Evolutionary conservation across 2,113 vertebrate species (phyloP), one percentile per base, ranked within the genome.

Genomic region (Lucifuga dentata): DNA sequence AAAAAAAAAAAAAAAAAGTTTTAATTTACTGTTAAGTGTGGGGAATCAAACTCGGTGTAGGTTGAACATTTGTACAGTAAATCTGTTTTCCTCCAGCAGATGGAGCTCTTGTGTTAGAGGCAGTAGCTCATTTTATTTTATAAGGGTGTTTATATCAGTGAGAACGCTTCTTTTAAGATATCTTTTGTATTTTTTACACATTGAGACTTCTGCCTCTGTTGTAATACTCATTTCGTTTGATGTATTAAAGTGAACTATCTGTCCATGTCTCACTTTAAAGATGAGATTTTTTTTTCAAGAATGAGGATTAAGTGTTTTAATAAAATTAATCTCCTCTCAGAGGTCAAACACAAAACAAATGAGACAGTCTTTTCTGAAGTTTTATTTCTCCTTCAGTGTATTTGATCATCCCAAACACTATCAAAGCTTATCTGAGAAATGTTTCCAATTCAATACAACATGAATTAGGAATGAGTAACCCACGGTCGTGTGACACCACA

Each of bases 351-450:
- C 16, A 82, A 21, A 39, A 63, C 3, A 29, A 29, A 29, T 7
- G 3, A 29, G 26, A 29, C 26, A 7, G 15, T 8, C 17, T 60
- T 84, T 90, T 74, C 43, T n/a, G 29, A 68, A 3, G 17, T 68
- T 86, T 91, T 89, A 88, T 88, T 89, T 85, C 72, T 90, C 81
- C 82, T 83, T 80, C 67, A 87, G 41, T 66, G 64, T 74, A 58
- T 80, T 73, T 68, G 19, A 73, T 73, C 78, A 85, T 75, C 67
- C 75, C 58, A 82, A 84, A 84, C 69, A 61, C 65, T 43, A 66
- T 75, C 63, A 66, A 40, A 82, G 68, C 63, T 70, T 12, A 75
- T 73, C 43, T 53, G 52, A 83, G 32, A 63, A 71, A 75, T 19
- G 39, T 55, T 80, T 78, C 69, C 68, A 48, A 71, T 80, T 81